Percentiles rank a stretch among this genome's conserved stretches.
Evolutionary conservation across 2,888 invertebrate species (phyloP).

Genomic region (Andrena bicolor): DNA sequence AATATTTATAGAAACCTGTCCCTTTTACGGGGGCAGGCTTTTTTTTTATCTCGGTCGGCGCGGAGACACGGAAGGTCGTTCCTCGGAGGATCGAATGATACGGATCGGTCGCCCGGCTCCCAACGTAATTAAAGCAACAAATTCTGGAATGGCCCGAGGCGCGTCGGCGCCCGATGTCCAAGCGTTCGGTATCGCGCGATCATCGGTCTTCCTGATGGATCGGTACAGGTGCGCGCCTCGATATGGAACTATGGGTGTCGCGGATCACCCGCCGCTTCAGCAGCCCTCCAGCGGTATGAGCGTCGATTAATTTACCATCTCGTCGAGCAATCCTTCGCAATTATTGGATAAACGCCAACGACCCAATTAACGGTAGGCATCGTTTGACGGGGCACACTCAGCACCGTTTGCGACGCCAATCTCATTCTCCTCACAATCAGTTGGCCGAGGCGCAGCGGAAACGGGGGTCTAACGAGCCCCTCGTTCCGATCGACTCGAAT

Average conservation of each 20-base stretch:
- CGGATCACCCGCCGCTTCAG: slow-evolving; percentile 54
- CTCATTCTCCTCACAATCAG: not conserved
- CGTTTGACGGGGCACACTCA: not conserved
- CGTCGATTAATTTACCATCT: slow-evolving; percentile 51
- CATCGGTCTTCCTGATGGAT: slow-evolving; percentile 80
- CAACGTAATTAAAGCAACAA: slow-evolving; percentile 77
- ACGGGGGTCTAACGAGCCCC: slow-evolving; percentile 31
- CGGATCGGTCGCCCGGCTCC: slow-evolving; percentile 59
- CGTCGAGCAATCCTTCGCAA: slow-evolving; percentile 46
- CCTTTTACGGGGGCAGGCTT: slow-evolving; percentile 28
- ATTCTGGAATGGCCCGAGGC: slow-evolving; percentile 66
- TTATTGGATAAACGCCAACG: slow-evolving; percentile 61
- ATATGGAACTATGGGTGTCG: slow-evolving; percentile 71
- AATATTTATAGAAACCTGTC: slow-evolving; percentile 55
- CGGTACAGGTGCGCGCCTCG: slow-evolving; percentile 79
- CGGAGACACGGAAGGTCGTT: slow-evolving; percentile 46
- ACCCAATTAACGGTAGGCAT: slow-evolving; percentile 60
- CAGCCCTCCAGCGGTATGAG: slow-evolving; percentile 23
- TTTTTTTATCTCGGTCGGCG: slow-evolving; percentile 32
- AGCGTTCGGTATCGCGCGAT: slow-evolving; percentile 73
- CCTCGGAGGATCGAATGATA: slow-evolving; percentile 61
- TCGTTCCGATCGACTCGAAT: slow-evolving; percentile 17
- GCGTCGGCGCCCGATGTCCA: slow-evolving; percentile 71
- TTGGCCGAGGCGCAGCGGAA: not conserved
- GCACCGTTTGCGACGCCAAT: not conserved